A percentile compares a stretch with the other conserved stretches of the same genome.
Evolutionary conservation across 2,797 vertebrate genomes (phyloP).

Genomic region (Poeciliopsis paucimaculata): DNA sequence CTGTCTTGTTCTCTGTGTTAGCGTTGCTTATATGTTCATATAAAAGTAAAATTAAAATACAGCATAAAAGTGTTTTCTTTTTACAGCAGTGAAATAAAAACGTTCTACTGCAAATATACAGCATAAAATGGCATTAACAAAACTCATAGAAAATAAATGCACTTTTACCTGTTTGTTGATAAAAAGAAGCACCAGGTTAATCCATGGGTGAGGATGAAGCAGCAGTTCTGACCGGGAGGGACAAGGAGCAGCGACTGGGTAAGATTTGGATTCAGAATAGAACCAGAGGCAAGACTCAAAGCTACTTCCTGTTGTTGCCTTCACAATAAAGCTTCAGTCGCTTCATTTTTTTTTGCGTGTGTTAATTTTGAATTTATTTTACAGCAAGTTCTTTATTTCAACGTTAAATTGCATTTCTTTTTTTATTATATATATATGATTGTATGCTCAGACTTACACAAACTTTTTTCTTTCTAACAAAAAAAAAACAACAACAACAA

Average conservation of each 20-base stretch:
- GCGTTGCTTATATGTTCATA: not conserved
- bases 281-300: not conserved
- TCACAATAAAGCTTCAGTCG: not conserved
- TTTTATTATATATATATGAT: not conserved
- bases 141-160: not conserved
- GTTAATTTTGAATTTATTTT: not conserved
- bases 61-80: not conserved
- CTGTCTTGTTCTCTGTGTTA: not conserved
- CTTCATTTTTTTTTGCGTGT: too few relatives aligned
- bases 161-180: conserved; percentile 4
- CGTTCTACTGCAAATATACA: not conserved
- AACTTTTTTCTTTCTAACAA: not conserved
- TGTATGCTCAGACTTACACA: not conserved
- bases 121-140: not conserved
- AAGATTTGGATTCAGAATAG: not conserved
- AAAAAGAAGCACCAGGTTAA: conserved; percentile 3
- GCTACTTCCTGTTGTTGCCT: conserved; percentile 9
- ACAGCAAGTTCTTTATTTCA: not conserved
- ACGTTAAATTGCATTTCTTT: not conserved
- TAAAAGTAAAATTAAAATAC: not conserved
- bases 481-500: too few relatives aligned
- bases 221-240: not conserved
- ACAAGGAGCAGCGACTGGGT: not conserved
- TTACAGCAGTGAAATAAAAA: not conserved
- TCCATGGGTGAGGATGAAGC: not conserved